Evolutionary conservation across 2,888 invertebrate genomes (phyloP), one percentile per base, ranked within the genome.

Genomic region (Folsomia manolachei): DNA sequence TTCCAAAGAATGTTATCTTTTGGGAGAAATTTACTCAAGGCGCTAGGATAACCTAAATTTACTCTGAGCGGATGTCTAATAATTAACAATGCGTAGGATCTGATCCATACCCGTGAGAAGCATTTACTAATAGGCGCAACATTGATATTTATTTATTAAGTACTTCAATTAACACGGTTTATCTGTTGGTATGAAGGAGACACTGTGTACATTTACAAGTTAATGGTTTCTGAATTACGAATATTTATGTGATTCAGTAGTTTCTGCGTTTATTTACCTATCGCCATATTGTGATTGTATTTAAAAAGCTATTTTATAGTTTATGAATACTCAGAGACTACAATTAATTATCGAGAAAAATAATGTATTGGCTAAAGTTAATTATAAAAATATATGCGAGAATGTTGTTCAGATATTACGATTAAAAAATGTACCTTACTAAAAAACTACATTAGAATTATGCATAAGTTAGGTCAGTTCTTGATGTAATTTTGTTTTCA

Each of bases 1-100:
- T 71, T 73, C 21, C 73, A 73, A 26, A 65, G 73, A 27, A 71
- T 73, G 19, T 63, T 75, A 14, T 75, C 75, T 14, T 73, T 75
- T 23, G 75, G 75, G 11, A 71, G 73, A 63, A 72, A 64, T 52
- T 25, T 75, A 21, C 63, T 75, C 18, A 62, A 71, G n/a, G 73
- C 71, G 0, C 24, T 75, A 1, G 75, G 75, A n/a, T 66, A 72
- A 21, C 56, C n/a, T 56, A 14, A 56, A n/a, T 7, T 56, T 56
- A 19, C 7, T 56, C 19, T 56, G 56, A 4, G 18, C 4, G 19
- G 11, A 56, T 56, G 18, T 14, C 4, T 19, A 7, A 56, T 21
- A 7, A 19, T 19, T 4, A 56, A n/a, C n/a, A n/a, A n/a, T n/a
- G n/a, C n/a, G n/a, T n/a, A n/a, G n/a, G n/a, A n/a, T n/a, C n/a